phyloP scores from a whole-genome alignment of 1,140 invertebrate species.

The Neodiprion lecontei region DNA sequence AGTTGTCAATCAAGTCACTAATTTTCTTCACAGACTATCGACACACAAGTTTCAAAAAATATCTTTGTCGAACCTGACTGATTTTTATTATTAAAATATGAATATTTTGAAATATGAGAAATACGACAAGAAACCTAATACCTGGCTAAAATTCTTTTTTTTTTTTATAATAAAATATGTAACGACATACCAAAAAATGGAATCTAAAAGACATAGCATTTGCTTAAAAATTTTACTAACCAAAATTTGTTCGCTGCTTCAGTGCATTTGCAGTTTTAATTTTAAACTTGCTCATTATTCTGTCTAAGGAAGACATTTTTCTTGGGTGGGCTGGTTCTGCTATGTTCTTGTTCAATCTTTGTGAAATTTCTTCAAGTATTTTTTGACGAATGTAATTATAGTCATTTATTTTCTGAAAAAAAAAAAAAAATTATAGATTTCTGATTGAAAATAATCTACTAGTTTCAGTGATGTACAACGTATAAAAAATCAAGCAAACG shows the following conservation, averaged over 20 bases:
- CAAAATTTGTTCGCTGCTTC: constrained; percentile 51
- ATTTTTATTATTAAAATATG: neutral
- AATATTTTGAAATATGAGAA: no score
- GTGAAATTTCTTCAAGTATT: constrained; percentile 60
- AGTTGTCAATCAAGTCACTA: neutral
- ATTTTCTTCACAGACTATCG: constrained; percentile 4
- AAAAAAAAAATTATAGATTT: constrained; percentile 13
- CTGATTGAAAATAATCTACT: neutral
- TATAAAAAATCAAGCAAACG: constrained; percentile 12
- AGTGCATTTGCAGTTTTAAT: constrained; percentile 63
- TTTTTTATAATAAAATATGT: no score
- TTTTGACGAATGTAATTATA: constrained; percentile 61
- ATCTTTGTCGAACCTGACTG: neutral
- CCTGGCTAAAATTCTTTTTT: no score
- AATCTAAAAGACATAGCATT: no score
- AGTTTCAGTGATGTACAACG: constrained; percentile 21
- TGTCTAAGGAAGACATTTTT: constrained; percentile 51
- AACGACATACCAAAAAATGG: no score
- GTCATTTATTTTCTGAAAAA: constrained; percentile 60
- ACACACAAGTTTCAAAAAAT: constrained; percentile 9
- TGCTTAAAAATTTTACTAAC: constrained; percentile 27
- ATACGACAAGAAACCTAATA: no score
- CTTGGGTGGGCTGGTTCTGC: constrained; percentile 31
- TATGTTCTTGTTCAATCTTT: constrained; percentile 43
- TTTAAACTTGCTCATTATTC: constrained; percentile 61